These are phyloP conservation scores for Protaetia brevitarsis DNA, from an alignment of 1,140 invertebrate species.

Conservation along the genomic window DNA sequence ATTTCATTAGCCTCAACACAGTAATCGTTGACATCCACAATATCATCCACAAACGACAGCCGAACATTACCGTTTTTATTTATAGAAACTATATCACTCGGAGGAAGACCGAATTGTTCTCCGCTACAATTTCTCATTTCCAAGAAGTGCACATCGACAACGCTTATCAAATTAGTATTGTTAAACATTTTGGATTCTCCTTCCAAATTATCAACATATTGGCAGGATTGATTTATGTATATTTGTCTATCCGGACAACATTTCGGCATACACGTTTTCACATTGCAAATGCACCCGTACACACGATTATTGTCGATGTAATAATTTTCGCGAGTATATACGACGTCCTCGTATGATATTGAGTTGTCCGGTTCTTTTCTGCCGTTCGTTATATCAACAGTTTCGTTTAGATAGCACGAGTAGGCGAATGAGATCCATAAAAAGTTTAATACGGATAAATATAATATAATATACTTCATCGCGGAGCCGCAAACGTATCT, in stretches of 20 bases:
- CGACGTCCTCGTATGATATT: not conserved
- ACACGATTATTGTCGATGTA: not conserved
- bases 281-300: not conserved
- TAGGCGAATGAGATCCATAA: not conserved
- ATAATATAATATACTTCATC: too few species aligned
- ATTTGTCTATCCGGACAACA: not conserved
- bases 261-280: not conserved
- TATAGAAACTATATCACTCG: not conserved
- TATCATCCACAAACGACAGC: not conserved
- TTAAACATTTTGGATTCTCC: not conserved
- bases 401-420: not conserved
- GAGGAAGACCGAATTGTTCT: not conserved
- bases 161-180: not conserved
- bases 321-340: not conserved
- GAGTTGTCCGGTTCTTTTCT: not conserved
- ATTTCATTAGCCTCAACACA: not conserved
- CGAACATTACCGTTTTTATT: not conserved
- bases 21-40: not conserved
- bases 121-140: not conserved
- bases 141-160: not conserved
- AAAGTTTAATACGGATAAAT: not conserved
- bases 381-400: not conserved
- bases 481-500: too few species aligned
- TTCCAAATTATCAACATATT: not conserved
- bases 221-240: not conserved